Conservation (phyloP, 1,140 invertebrate genomes). For the Phortica variegata region DNA sequence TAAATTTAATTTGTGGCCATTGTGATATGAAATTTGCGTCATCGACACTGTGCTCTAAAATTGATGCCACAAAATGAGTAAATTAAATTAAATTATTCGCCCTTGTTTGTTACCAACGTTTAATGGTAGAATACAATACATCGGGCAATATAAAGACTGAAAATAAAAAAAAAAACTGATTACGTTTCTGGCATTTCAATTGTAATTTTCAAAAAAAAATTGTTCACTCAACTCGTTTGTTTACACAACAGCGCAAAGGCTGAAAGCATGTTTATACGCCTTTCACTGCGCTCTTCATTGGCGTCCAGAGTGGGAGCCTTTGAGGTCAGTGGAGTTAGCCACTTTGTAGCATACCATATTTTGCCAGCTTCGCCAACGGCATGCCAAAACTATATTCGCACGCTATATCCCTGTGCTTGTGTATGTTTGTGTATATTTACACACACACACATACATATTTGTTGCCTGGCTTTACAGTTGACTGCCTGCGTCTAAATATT, state of each 20-base stretch:
- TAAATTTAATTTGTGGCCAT: no score
- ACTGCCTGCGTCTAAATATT: slow-evolving; percentile 45
- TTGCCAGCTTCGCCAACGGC: slow-evolving; percentile 8
- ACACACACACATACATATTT: no score
- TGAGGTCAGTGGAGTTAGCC: slow-evolving; percentile 21
- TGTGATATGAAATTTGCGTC: no score
- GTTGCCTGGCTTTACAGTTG: slow-evolving; percentile 44
- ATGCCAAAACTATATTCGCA: not conserved
- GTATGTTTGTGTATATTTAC: slow-evolving; percentile 26
- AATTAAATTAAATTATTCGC: no score
- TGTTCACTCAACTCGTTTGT: slow-evolving; percentile 25
- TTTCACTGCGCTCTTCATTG: slow-evolving; percentile 34
- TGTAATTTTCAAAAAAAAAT: no score
- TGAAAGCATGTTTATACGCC: no score
- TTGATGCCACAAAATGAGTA: no score
- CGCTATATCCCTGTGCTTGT: slow-evolving; percentile 19
- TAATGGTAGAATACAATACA: no score
- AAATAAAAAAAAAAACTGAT: slow-evolving; percentile 1
- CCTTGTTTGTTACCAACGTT: no score
- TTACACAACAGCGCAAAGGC: no score
- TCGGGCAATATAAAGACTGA: no score
- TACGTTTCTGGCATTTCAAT: slow-evolving; percentile 50
- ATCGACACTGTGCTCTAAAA: no score
- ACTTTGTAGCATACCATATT: slow-evolving; percentile 29
- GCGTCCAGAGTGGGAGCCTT: slow-evolving; percentile 10